Evolutionary conservation across 2,888 invertebrate species (phyloP).

Genomic region (Gisinianus flammeolus): DNA sequence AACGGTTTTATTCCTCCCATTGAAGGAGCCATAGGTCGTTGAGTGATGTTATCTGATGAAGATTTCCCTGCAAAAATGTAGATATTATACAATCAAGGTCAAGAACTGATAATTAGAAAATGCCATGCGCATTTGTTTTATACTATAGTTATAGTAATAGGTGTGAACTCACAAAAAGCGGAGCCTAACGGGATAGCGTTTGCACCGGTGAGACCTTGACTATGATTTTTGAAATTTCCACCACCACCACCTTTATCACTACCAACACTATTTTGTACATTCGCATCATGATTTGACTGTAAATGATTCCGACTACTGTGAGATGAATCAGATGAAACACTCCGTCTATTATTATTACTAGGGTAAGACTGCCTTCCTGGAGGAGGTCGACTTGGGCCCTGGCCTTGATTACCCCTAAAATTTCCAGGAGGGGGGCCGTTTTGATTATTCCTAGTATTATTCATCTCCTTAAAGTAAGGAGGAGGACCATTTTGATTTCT

Average conservation of each 20-base stretch:
- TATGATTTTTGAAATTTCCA: neutral
- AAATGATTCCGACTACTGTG: neutral
- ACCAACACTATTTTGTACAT: neutral
- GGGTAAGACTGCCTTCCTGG: neutral
- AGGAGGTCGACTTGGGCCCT: neutral
- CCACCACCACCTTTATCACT: neutral
- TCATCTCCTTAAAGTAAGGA: neutral
- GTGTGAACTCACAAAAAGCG: constrained; percentile 1
- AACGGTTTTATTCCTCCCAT: too few species aligned
- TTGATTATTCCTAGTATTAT: neutral
- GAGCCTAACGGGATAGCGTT: constrained; percentile 16
- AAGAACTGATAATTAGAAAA: too few species aligned
- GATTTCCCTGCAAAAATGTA: too few species aligned
- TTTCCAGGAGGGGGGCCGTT: neutral
- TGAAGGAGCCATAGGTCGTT: too few species aligned
- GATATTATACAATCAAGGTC: too few species aligned
- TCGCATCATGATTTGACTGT: neutral
- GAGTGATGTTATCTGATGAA: too few species aligned
- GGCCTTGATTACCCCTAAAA: neutral
- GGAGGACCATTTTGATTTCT: neutral
- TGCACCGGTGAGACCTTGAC: neutral
- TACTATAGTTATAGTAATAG: too few species aligned
- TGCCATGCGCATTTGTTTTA: too few species aligned
- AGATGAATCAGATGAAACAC: neutral
- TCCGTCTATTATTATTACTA: neutral